Evolutionary conservation across 1,140 invertebrate species (phyloP).

Genomic region (Myzus persicae): DNA sequence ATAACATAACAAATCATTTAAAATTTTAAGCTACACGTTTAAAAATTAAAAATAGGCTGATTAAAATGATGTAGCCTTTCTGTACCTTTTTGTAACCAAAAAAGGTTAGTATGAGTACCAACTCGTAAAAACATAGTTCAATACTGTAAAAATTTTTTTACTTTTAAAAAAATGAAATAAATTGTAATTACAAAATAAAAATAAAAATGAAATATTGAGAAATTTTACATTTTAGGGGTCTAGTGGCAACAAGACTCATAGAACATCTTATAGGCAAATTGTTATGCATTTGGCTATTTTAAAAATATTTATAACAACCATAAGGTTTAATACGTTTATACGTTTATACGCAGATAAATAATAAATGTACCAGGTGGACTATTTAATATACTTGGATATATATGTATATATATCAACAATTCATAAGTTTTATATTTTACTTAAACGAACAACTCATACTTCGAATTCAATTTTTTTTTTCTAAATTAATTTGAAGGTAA

Average conservation of each 20-base stretch:
- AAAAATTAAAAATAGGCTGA: neutral
- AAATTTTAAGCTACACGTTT: no score
- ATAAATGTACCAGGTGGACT: neutral
- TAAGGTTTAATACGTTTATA: no score
- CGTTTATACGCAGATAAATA: no score
- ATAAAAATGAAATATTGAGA: neutral
- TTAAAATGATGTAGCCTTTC: neutral
- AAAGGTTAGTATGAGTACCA: no score
- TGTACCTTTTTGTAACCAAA: neutral
- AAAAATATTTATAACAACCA: no score
- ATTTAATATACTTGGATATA: neutral
- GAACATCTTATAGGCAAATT: neutral
- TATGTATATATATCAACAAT: no score
- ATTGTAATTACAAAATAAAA: neutral
- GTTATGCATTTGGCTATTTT: neutral
- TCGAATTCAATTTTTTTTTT: no score
- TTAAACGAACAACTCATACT: no score
- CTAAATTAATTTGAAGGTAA: no score
- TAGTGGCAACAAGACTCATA: neutral
- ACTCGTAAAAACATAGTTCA: constrained; percentile 32
- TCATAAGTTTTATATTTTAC: no score
- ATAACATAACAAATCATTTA: neutral
- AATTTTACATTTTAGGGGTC: neutral
- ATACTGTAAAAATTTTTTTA: no score
- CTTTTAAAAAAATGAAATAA: no score